Evolutionary conservation across 1,140 invertebrate genomes (phyloP).

Genomic region (Acromyrmex echinatior): DNA sequence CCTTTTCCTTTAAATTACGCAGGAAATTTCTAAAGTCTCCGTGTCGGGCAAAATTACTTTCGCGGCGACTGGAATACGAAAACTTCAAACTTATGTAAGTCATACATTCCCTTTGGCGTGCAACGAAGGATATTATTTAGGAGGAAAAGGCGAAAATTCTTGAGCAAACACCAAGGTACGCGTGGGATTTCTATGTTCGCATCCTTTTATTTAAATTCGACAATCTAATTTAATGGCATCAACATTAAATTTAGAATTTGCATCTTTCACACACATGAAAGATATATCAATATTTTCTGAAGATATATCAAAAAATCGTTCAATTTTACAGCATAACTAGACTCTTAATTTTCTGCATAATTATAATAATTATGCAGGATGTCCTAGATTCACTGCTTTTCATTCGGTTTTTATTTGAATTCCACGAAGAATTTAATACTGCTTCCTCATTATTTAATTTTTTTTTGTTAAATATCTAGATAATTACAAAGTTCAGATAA

Average conservation of each 20-base stretch:
- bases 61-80: slow-evolving; percentile 28
- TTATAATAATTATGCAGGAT: slow-evolving; percentile 1
- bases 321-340: not conserved
- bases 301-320: not conserved
- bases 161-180: slow-evolving; percentile 4
- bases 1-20: slow-evolving; percentile 17
- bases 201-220: slow-evolving; percentile 26
- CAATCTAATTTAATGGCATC: slow-evolving; percentile 33
- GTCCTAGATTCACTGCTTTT: not conserved
- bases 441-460: not conserved
- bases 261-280: not conserved
- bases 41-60: slow-evolving; percentile 35
- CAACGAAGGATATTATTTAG: not conserved
- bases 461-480: not conserved
- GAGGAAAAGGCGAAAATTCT: slow-evolving; percentile 35
- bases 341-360: not conserved
- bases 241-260: not conserved
- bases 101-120: slow-evolving; percentile 11
- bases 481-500: not conserved
- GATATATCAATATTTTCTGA: not conserved
- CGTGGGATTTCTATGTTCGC: not conserved
- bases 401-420: not conserved
- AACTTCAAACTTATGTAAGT: slow-evolving; percentile 34
- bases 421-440: slow-evolving; percentile 2
- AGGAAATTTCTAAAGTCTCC: not conserved